Base-by-base conservation (phyloP, 92 coral and sea anemone species). In the Parazoanthus swiftii region DNA sequence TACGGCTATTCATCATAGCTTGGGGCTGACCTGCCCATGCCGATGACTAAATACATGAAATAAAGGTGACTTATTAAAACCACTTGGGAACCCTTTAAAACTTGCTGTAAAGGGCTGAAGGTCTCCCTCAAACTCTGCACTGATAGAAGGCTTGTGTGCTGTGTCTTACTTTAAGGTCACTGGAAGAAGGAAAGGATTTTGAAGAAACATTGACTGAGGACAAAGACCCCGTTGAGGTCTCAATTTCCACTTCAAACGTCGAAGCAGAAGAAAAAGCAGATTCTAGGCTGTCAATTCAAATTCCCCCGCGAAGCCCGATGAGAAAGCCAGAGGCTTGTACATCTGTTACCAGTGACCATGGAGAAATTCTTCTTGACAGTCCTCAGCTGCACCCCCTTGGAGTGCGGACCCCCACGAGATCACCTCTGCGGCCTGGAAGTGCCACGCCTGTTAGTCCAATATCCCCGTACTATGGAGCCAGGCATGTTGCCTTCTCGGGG, bases 401-500 rank as follows among this genome's bases (percentile, higher is more conserved):
- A 16, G 20, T 29, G 67, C 39, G 67, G 68, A 68, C 87, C 0
- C 87, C 87, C n/a, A 84, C 67, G 0, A 48, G 75, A 23, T 84
- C 87, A 29, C 79, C 87, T 48, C 39, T 84, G 5, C 56, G 87
- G 18, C 67, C 66, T 46, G 87, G 87, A 43, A 71, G 87, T 13
- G 87, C 66, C 2, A 84, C 87, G 14, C 87, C 87, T 39, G 79
- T 71, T 46, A 71, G 79, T 35, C 79, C 87, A 10, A 70, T 84
- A 84, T 84, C 87, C 33, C 87, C 87, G 20, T 73, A 84, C 77
- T 84, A 71, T 44, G 87, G 73, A 16, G 71, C 59, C 75, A 70
- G 38, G n/a, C 46, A 84, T 6, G 87, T 84, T 84, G 23, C 95
- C 18, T 92, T 91, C 88, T 90, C 86, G 29, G 93, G 96, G 1